Base-by-base conservation (phyloP, 2,797 vertebrate species). In the Acrossocheilus fasciatus region DNA sequence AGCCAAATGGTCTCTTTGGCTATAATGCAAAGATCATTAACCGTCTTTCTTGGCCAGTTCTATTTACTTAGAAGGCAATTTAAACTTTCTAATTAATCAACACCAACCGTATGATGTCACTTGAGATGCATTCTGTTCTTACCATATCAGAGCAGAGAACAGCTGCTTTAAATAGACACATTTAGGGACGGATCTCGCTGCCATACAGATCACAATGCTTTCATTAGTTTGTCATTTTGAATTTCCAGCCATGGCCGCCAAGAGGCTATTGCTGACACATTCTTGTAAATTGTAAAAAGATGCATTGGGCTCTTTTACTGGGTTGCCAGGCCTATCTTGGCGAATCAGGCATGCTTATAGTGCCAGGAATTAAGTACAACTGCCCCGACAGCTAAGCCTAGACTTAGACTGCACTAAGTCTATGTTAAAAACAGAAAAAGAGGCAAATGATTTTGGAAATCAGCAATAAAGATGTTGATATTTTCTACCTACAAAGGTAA, bases 1-100 rank as follows among this genome's bases (percentile, higher is more conserved):
- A 96, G 95, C 93, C 95, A 97, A 96, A 94, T 92, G 90, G 94
- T 93, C 93, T 96, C 95, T 96, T 93, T 95, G 94, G 95, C 94
- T 89, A 87, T 94, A 93, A 94, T 70, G 77, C 90, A 83, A 91
- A 93, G 90, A 92, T 92, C 91, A 94, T 92, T 94, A 95, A 93
- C 92, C 92, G 88, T 90, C 84, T 78, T 88, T 90, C 90, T 92
- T 88, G 88, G 92, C 94, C 93, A 94, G 94, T 91, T 95, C 91
- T 94, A 94, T 95, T 93, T 94, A 94, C 93, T 96, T 94, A 95
- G 95, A 92, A 94, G 91, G 85, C 93, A 90, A 95, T 95, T 93
- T 94, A 93, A 93, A 95, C 92, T 92, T 95, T 95, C 94, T 93
- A 95, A 96, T 96, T 95, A 95, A 95, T 95, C 89, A 91, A 96